Evolutionary conservation across 2,113 vertebrate genomes (phyloP), one percentile per base, ranked within the genome.

Genomic region (Myxocyprinus asiaticus): DNA sequence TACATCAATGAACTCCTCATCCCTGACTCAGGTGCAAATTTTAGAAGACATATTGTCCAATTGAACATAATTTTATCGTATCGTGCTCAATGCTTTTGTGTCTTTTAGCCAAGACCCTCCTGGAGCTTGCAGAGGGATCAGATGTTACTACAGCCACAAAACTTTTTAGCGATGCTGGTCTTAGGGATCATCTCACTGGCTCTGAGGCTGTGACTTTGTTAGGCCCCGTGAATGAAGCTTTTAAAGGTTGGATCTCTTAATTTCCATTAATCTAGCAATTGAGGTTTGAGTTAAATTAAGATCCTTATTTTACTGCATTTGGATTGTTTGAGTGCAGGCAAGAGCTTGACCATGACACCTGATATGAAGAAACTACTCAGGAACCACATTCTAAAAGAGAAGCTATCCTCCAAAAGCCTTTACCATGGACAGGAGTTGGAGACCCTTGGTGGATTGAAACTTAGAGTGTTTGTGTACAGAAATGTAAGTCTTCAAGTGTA

Each of bases 401-500:
- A 93, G 81, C 90, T 98, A 83, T 95, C 96, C 61, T 98, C 97
- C 14, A 95, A 95, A 56, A 80, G 95, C 4, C 92, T 99, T 80
- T 99, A 97, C 59, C 94, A 98, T 0, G 94, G 94, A 0, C 98
- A 99, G 90, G 93, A 92, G 33, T 92, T 99, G 72, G 95, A 98
- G 77, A 98, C 97, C 0, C 86, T 98, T 82, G 94, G 94, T 4
- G 97, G 96, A 83, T 91, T 92, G 84, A 93, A 94, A 3, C 93
- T 99, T 44, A 81, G 98, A 85, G 97, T 99, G 17, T 97, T 99
- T 76, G 94, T 97, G 78, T 99, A 98, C 89, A 95, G 98, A 86
- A 97, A 99, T 7, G 98, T 99, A 89, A 92, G 95, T 91, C 79
- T 33, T 33, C 22, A 33, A 33, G 22, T 33, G 3, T 3, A 33